Conservation (phyloP, 2,888 invertebrate genomes). For the Aspidiotus rigidus region DNA sequence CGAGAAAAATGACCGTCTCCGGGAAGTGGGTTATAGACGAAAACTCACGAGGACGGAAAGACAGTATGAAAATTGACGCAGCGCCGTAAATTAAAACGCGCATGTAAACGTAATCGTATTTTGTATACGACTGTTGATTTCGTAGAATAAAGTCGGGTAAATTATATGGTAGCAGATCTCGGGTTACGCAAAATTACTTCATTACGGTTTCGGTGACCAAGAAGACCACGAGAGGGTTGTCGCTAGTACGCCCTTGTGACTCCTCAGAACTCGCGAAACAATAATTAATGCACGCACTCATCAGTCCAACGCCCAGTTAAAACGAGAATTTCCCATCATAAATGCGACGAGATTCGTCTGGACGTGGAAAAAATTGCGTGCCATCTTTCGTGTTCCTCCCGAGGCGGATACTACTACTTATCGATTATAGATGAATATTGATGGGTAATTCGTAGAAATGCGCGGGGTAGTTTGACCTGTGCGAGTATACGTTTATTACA, state of each 20-base stretch:
- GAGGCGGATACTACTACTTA: neutral
- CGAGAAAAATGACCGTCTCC: neutral
- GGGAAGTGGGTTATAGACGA: constrained; percentile 2
- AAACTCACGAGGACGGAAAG: neutral
- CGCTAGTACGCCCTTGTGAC: neutral
- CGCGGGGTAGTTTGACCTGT: no score
- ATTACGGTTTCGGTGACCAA: neutral
- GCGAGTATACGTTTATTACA: no score
- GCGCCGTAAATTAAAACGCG: constrained; percentile 6
- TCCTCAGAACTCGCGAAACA: neutral
- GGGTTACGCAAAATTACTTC: constrained; percentile 9
- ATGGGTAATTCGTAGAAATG: no score
- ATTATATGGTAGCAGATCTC: constrained; percentile 6
- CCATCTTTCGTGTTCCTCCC: constrained; percentile 1
- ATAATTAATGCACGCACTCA: constrained; percentile 1
- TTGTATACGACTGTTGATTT: neutral
- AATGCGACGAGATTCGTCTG: neutral
- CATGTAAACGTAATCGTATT: neutral
- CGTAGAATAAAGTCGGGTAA: neutral
- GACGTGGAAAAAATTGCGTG: neutral
- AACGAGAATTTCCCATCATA: neutral
- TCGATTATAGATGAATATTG: no score
- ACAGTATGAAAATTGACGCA: constrained; percentile 6
- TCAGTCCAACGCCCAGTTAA: neutral
- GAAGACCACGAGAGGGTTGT: neutral